Percentiles rank a stretch among this genome's conserved stretches.
These are phyloP conservation scores for Epinotia brunnichana DNA, from an alignment of 2,888 invertebrate species.

Conservation along the genomic window DNA sequence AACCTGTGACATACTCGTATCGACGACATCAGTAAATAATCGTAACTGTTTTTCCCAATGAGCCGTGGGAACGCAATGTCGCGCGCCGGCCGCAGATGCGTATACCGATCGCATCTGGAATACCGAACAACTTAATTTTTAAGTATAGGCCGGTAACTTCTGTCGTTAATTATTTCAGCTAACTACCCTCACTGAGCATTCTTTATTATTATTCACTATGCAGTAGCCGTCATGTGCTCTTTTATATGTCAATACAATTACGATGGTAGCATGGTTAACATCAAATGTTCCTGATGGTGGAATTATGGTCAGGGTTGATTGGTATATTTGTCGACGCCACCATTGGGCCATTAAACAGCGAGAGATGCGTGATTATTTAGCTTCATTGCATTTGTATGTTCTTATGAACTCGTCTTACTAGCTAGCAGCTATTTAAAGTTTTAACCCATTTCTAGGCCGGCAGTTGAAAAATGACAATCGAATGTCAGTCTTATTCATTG, in stretches of 20 bases:
- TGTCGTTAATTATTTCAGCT: slow-evolving; percentile 6
- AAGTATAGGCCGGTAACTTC: slow-evolving; percentile 61
- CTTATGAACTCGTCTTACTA: too few species aligned
- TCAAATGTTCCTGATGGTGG: neutral
- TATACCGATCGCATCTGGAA: slow-evolving; percentile 64
- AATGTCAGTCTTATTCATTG: too few species aligned
- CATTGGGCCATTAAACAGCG: slow-evolving; percentile 54
- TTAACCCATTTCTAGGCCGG: too few species aligned
- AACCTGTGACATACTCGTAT: slow-evolving; percentile 25
- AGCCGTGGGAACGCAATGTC: slow-evolving; percentile 75
- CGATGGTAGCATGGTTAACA: neutral
- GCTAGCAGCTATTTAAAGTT: too few species aligned
- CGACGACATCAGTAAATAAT: slow-evolving; percentile 48
- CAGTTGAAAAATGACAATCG: too few species aligned
- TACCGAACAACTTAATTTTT: slow-evolving; percentile 68
- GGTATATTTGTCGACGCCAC: slow-evolving; percentile 59
- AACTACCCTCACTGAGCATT: too few species aligned
- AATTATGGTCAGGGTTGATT: slow-evolving; percentile 47
- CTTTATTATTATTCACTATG: too few species aligned
- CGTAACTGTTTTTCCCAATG: slow-evolving; percentile 58
- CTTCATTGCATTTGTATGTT: slow-evolving; percentile 62
- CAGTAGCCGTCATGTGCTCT: too few species aligned
- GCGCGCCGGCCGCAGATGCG: slow-evolving; percentile 53
- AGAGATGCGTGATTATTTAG: slow-evolving; percentile 51
- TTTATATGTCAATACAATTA: neutral